Evolutionary conservation across 2,888 invertebrate genomes (phyloP), one percentile per base, ranked within the genome.

Genomic region (Lithophane leautieri): DNA sequence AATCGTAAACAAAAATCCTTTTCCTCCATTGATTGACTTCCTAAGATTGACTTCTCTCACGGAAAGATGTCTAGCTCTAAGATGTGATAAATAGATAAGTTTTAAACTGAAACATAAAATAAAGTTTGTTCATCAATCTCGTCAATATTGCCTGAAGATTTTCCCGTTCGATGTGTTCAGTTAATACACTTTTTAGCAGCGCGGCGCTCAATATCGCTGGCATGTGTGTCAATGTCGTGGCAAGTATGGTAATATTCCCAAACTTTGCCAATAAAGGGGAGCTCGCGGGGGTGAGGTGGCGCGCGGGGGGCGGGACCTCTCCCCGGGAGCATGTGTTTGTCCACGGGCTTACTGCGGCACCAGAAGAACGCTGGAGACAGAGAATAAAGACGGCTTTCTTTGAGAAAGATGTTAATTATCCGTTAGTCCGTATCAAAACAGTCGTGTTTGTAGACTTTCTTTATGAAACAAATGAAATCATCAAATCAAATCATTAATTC

Each of bases 181-280:
- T 82, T 79, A 82, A 85, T 85, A 84, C 86, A 86, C 84, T 86
- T 86, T 88, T 86, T 86, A 82, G 81, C 79, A 63, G 50, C 78
- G 87, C 79, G 66, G 50, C 78, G 87, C 76, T 82, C 80, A 86
- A 86, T 86, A 88, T 78, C 83, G 77, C 73, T 65, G 86, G 85
- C 89, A 86, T 88, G 91, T 90, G 90, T 92, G 92, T 91, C 92
- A 90, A 89, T 88, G 88, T 88, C 88, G 85, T 73, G 84, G 80
- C 82, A 85, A 85, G 86, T 90, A 91, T 90, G 91, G 86, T 90
- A 89, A 92, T 91, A 91, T 89, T 88, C 87, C 67, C 81, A 89
- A 92, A 92, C 90, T 92, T 92, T 90, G 90, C 84, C 91, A 92
- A 92, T 92, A 92, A 90, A 83, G 80, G 79, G 84, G 84, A 79